Evolutionary conservation across 2,797 vertebrate genomes (phyloP).

Genomic region (Karalla daura): DNA sequence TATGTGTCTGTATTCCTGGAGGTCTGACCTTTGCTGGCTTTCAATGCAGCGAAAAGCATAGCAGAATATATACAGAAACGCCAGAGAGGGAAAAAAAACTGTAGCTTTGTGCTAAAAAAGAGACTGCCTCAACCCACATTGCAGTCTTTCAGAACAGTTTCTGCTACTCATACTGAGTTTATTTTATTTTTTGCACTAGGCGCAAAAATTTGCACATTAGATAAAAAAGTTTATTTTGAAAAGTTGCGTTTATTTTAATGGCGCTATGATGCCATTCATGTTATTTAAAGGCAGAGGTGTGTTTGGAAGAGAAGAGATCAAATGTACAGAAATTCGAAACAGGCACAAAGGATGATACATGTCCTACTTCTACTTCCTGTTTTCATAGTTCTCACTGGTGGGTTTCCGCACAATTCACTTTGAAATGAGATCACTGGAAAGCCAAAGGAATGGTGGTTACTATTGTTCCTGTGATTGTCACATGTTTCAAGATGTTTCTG

Average conservation of each 20-base stretch:
- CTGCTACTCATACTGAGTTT: neutral
- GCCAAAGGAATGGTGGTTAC: neutral
- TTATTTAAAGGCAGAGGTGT: conserved; percentile 31
- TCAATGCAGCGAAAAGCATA: conserved; percentile 26
- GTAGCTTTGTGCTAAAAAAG: conserved; percentile 46
- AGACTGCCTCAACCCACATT: conserved; percentile 30
- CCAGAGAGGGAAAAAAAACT: conserved; percentile 28
- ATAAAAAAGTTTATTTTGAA: conserved; percentile 49
- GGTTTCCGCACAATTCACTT: conserved; percentile 19
- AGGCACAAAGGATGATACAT: neutral
- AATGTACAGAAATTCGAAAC: conserved; percentile 24
- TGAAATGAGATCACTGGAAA: conserved; percentile 31
- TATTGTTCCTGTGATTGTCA: conserved; percentile 5
- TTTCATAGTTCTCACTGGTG: conserved; percentile 26
- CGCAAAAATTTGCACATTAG: conserved; percentile 42
- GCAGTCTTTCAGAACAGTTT: conserved; percentile 28
- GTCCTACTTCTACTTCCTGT: conserved; percentile 11
- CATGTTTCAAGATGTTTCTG: neutral
- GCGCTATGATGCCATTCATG: conserved; percentile 6
- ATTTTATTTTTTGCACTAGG: conserved; percentile 25
- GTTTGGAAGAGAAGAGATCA: conserved; percentile 8
- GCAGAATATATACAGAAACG: conserved; percentile 8
- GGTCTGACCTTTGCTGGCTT: conserved; percentile 40
- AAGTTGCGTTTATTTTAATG: conserved; percentile 22
- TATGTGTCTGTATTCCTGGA: conserved; percentile 20